phyloP scores from a whole-genome alignment of 2,113 vertebrate species.

The Spermophilus dauricus region DNA sequence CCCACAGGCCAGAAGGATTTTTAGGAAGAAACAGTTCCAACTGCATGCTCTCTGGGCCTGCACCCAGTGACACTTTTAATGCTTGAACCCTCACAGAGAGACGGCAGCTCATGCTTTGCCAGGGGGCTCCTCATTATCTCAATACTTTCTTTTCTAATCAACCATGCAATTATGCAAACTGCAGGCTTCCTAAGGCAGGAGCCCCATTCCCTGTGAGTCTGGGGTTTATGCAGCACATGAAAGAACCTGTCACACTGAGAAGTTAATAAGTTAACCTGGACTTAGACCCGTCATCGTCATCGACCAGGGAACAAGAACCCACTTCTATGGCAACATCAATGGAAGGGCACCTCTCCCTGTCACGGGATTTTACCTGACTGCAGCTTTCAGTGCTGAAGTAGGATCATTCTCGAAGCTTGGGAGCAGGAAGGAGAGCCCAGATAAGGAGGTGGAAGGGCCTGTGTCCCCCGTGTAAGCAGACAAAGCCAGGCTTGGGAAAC shows the following conservation, averaged over 20 bases:
- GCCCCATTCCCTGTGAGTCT: not conserved
- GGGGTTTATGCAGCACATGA: not conserved
- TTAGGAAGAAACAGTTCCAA: not conserved
- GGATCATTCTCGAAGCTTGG: accelerated
- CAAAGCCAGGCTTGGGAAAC: not conserved
- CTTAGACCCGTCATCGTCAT: not conserved
- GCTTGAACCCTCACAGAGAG: accelerated
- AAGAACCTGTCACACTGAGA: not conserved
- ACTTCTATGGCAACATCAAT: accelerated
- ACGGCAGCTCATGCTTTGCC: not conserved
- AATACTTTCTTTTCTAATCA: not conserved
- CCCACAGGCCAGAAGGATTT: not conserved
- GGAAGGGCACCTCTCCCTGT: not conserved
- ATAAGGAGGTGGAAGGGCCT: accelerated
- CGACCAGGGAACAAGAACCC: not conserved
- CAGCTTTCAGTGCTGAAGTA: accelerated
- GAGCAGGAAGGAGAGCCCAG: too few relatives aligned
- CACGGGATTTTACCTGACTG: not conserved
- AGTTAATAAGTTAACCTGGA: not conserved
- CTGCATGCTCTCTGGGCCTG: accelerated
- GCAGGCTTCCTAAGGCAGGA: not conserved
- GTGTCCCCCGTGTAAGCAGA: accelerated
- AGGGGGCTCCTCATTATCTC: not conserved
- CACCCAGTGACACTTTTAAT: not conserved
- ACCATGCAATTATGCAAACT: not conserved